Evolutionary conservation across 2,888 invertebrate species (phyloP).

Genomic region (Hypomecis punctinalis): DNA sequence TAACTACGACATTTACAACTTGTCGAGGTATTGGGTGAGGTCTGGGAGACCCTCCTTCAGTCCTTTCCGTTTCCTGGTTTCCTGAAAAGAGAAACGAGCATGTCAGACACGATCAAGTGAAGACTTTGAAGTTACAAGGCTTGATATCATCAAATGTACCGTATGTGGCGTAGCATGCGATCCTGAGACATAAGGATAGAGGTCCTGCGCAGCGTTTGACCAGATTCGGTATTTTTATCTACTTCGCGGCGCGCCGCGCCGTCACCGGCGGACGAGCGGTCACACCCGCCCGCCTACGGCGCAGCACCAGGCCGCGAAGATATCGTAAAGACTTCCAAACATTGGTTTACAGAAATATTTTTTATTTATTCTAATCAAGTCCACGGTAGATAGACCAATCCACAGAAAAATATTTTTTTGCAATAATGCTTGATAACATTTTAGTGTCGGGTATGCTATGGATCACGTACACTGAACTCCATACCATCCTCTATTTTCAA

Average conservation of each 20-base stretch:
- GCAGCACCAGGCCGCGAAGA: constrained; percentile 65
- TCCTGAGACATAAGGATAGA: constrained; percentile 92
- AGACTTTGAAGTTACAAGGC: background rate
- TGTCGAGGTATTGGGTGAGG: constrained; percentile 98
- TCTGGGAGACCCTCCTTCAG: constrained; percentile 99
- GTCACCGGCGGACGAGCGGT: constrained; percentile 73
- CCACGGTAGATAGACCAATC: no score
- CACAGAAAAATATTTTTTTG: no score
- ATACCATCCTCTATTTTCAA: no score
- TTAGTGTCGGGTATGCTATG: no score
- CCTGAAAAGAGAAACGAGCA: constrained; percentile 77
- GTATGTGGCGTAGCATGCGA: constrained; percentile 85
- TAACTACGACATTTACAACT: constrained; percentile 92
- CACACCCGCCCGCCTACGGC: constrained; percentile 47
- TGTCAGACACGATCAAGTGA: constrained; percentile 1
- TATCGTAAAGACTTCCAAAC: no score
- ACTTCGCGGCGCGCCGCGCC: constrained; percentile 85
- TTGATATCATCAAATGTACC: constrained; percentile 64
- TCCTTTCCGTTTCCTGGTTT: constrained; percentile 99
- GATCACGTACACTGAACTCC: no score
- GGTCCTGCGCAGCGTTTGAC: constrained; percentile 91
- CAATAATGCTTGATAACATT: no score
- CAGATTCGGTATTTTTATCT: constrained; percentile 74
- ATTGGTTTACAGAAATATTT: no score
- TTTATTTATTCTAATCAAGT: no score